These are phyloP conservation scores for Arion vulgaris DNA, from an alignment of 1,140 invertebrate genomes.

Conservation along the genomic window DNA sequence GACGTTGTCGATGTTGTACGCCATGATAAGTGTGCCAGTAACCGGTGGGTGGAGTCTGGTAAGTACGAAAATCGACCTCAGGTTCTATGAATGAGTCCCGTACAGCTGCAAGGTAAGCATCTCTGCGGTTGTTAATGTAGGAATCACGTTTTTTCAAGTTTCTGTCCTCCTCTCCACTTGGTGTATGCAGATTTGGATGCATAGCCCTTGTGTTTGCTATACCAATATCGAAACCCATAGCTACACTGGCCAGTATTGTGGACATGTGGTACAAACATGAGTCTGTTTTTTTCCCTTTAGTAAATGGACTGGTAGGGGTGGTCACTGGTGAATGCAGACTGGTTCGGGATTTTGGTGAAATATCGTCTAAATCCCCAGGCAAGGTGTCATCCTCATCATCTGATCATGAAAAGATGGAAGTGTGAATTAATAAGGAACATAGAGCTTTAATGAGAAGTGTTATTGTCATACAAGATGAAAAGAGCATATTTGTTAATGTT, in stretches of 20 bases:
- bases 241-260: conserved; percentile 88
- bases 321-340: conserved; percentile 54
- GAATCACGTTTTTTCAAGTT: conserved; percentile 56
- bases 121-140: conserved; percentile 65
- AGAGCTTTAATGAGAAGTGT: too few species aligned
- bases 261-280: conserved; percentile 91
- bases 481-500: too few species aligned
- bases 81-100: conserved; percentile 69
- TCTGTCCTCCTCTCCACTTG: conserved; percentile 52
- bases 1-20: conserved; percentile 80
- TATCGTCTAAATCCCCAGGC: conserved; percentile 61
- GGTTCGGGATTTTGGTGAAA: conserved; percentile 48
- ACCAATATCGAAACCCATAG: conserved; percentile 91
- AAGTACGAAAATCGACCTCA: conserved; percentile 58
- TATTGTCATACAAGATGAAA: too few species aligned
- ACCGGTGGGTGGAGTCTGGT: conserved; percentile 78
- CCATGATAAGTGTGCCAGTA: conserved; percentile 93
- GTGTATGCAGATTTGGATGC: conserved; percentile 80
- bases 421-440: background rate
- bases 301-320: conserved; percentile 38
- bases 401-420: conserved; percentile 45
- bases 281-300: conserved; percentile 79
- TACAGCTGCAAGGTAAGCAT: conserved; percentile 70
- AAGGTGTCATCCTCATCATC: conserved; percentile 70
- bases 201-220: conserved; percentile 84